These are phyloP conservation scores for Panagrolaimus sp. DNA, from an alignment of 1,140 invertebrate species.

Conservation along the genomic window DNA sequence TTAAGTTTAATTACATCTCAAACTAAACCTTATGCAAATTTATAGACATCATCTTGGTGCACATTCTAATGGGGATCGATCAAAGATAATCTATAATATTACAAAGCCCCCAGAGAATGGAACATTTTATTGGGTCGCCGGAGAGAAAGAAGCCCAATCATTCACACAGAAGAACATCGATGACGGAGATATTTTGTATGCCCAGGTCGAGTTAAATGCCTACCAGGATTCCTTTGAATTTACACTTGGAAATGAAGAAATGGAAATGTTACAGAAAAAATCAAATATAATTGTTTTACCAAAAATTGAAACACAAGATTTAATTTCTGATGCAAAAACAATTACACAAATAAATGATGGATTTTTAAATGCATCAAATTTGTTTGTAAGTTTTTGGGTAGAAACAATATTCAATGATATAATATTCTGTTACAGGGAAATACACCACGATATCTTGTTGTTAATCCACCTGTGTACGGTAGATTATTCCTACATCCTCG, in stretches of 20 bases:
- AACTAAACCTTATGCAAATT: neutral
- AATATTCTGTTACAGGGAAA: slow-evolving; percentile 36
- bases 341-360: slow-evolving; percentile 43
- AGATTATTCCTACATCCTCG: slow-evolving; percentile 50
- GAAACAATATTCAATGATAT: slow-evolving; percentile 11
- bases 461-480: slow-evolving; percentile 40
- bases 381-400: no score
- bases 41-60: slow-evolving; percentile 54
- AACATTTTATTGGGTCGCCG: slow-evolving; percentile 59
- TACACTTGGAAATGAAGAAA: slow-evolving; percentile 50
- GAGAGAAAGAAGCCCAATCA: slow-evolving; percentile 54
- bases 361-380: slow-evolving; percentile 47
- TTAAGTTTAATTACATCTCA: no score
- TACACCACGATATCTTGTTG: slow-evolving; percentile 51
- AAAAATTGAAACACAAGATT: slow-evolving; percentile 34
- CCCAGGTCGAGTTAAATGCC: slow-evolving; percentile 56
- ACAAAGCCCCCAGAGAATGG: slow-evolving; percentile 53
- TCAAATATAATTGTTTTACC: slow-evolving; percentile 39
- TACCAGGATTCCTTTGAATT: slow-evolving; percentile 56
- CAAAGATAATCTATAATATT: slow-evolving; percentile 44
- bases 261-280: slow-evolving; percentile 44
- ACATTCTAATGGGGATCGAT: slow-evolving; percentile 53
- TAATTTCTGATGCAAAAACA: slow-evolving; percentile 43
- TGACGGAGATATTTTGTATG: slow-evolving; percentile 56
- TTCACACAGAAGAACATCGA: slow-evolving; percentile 57